phyloP scores from a whole-genome alignment of 2,888 invertebrate genomes.

The Hermaeophaga mercurialis region DNA sequence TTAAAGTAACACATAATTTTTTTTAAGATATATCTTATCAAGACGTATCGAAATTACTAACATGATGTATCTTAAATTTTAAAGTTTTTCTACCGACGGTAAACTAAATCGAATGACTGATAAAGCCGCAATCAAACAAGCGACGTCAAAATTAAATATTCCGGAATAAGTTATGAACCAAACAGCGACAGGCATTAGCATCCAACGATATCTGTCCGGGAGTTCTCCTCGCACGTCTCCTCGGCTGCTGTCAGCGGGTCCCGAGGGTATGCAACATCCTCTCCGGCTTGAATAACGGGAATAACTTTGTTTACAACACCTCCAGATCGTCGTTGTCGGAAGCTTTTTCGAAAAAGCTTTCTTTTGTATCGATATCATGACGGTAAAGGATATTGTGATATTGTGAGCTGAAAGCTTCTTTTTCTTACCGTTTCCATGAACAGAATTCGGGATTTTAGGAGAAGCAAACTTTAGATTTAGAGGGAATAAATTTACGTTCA shows the following conservation, averaged over 20 bases:
- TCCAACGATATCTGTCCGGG: slow-evolving; percentile 51
- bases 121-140: too few species aligned
- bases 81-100: too few species aligned
- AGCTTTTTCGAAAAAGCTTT: slow-evolving; percentile 36
- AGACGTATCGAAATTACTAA: too few species aligned
- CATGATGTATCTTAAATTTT: too few species aligned
- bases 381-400: slow-evolving; percentile 26
- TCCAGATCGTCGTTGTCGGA: slow-evolving; percentile 40
- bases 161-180: slow-evolving; percentile 18
- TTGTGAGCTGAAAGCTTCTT: slow-evolving; percentile 17
- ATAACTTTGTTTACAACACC: slow-evolving; percentile 53
- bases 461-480: too few species aligned
- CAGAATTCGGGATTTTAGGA: too few species aligned
- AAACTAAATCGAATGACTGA: too few species aligned
- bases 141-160: slow-evolving; percentile 19
- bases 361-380: slow-evolving; percentile 29
- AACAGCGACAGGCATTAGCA: slow-evolving; percentile 37
- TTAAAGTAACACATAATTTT: too few species aligned
- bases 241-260: slow-evolving; percentile 45
- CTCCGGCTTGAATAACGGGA: slow-evolving; percentile 53
- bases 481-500: too few species aligned
- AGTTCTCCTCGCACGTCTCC: slow-evolving; percentile 31
- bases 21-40: too few species aligned
- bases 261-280: slow-evolving; percentile 41
- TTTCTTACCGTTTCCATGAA: slow-evolving; percentile 11